phyloP scores from a whole-genome alignment of 2,113 vertebrate species.

The Lycaon pictus region DNA sequence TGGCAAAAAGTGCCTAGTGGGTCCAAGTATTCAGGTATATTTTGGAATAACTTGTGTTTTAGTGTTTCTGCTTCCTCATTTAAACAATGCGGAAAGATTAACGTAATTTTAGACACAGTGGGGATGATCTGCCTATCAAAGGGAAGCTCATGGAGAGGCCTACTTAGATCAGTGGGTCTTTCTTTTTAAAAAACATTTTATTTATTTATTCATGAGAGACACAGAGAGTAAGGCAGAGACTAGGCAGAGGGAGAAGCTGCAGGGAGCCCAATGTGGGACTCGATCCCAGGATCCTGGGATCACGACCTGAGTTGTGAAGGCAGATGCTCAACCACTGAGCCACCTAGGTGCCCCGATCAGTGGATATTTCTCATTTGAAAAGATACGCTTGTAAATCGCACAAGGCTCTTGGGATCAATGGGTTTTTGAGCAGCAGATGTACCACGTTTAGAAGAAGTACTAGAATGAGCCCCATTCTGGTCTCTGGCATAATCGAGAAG shows the following conservation, averaged over 20 bases:
- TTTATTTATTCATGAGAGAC: too few species aligned
- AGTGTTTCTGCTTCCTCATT: background rate
- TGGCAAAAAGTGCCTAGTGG: background rate
- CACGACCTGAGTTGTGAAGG: too few species aligned
- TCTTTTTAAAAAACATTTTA: too few species aligned
- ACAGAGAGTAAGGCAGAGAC: too few species aligned
- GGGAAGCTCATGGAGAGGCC: background rate
- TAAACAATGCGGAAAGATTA: background rate
- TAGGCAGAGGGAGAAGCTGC: too few species aligned
- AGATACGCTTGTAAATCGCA: background rate
- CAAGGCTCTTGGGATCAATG: background rate
- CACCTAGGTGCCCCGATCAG: too few species aligned
- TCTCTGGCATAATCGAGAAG: background rate
- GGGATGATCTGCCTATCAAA: background rate
- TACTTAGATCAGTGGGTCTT: background rate
- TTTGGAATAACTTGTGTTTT: slow-evolving; percentile 9
- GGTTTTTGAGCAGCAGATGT: background rate
- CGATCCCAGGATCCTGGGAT: too few species aligned
- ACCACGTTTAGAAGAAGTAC: background rate
- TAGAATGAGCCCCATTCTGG: background rate
- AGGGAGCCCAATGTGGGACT: too few species aligned
- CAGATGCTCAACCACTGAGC: too few species aligned
- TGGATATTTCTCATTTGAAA: background rate
- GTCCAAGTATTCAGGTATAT: background rate
- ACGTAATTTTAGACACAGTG: background rate